These are phyloP conservation scores for Siniperca knerii DNA, from an alignment of 2,113 vertebrate species.

Conservation along the genomic window DNA sequence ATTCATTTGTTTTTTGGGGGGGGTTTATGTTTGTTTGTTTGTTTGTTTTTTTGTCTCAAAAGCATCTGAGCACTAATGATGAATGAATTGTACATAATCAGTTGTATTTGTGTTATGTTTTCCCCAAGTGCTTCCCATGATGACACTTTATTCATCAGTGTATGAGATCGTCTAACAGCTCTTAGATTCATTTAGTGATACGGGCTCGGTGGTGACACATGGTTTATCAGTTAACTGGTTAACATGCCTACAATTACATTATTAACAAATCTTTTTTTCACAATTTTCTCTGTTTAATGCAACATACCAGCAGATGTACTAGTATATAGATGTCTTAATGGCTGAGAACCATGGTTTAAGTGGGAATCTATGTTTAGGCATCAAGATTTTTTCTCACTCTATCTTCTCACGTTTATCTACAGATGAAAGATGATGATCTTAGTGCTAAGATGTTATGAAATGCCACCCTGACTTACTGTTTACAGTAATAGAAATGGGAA, in stretches of 20 bases:
- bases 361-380: not conserved
- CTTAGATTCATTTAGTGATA: conserved; percentile 11
- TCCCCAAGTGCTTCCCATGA: conserved; percentile 59
- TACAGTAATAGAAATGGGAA: conserved; percentile 33
- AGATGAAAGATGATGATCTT: conserved; percentile 23
- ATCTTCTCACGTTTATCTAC: conserved; percentile 10
- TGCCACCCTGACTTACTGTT: conserved; percentile 26
- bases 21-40: not conserved
- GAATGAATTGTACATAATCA: conserved; percentile 59
- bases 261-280: not conserved
- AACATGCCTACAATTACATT: conserved; percentile 8
- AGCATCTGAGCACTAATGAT: conserved; percentile 49
- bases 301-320: conserved; percentile 6
- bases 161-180: conserved; percentile 19
- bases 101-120: conserved; percentile 34
- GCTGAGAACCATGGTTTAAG: not conserved
- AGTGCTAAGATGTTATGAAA: conserved; percentile 16
- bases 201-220: conserved; percentile 8
- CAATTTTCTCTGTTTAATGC: not conserved
- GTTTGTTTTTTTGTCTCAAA: conserved; percentile 1
- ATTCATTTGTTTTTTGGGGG: not conserved
- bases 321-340: conserved; percentile 15
- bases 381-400: not conserved
- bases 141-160: conserved; percentile 39
- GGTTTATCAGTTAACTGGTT: conserved; percentile 43